A percentile compares a stretch with the other conserved stretches of the same genome.
Conservation (phyloP, 2,888 invertebrate species). For the Hyalella azteca region DNA sequence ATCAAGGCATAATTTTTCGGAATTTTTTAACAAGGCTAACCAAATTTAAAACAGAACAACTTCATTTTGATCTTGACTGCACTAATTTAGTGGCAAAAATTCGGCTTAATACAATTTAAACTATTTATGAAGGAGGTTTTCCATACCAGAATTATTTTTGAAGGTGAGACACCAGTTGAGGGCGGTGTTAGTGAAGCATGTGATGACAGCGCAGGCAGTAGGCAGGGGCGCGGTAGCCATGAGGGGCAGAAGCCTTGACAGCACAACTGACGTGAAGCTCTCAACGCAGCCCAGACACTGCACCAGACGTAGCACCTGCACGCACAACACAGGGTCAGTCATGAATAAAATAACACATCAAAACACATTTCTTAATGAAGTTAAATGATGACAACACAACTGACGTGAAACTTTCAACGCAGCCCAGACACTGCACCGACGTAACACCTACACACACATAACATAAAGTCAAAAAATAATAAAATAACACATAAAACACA, state of each 20-base stretch:
- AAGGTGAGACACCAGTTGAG: conserved; percentile 20
- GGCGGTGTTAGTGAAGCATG: not conserved
- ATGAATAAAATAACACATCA: too few relatives aligned
- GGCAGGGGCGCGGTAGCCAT: not conserved
- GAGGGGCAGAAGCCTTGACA: conserved; percentile 4
- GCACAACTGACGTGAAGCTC: conserved; percentile 21
- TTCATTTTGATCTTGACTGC: too few relatives aligned
- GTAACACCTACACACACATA: not conserved
- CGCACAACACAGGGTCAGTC: not conserved
- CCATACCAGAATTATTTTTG: not conserved
- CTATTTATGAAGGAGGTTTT: too few relatives aligned
- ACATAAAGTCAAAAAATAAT: too few relatives aligned
- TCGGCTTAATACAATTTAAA: too few relatives aligned
- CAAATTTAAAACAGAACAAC: too few relatives aligned
- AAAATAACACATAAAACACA: too few relatives aligned
- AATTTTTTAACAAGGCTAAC: too few relatives aligned
- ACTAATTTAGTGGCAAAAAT: too few relatives aligned
- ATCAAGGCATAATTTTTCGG: too few relatives aligned
- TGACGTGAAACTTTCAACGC: conserved; percentile 3
- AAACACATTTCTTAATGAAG: too few relatives aligned
- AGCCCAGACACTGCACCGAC: conserved; percentile 16
- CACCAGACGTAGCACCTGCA: conserved; percentile 29
- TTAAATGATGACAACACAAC: conserved; percentile 1
- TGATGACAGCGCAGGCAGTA: not conserved
- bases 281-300: not conserved